These are phyloP conservation scores for Gavialis gangeticus DNA, from an alignment of 2,113 vertebrate genomes.

Conservation along the genomic window DNA sequence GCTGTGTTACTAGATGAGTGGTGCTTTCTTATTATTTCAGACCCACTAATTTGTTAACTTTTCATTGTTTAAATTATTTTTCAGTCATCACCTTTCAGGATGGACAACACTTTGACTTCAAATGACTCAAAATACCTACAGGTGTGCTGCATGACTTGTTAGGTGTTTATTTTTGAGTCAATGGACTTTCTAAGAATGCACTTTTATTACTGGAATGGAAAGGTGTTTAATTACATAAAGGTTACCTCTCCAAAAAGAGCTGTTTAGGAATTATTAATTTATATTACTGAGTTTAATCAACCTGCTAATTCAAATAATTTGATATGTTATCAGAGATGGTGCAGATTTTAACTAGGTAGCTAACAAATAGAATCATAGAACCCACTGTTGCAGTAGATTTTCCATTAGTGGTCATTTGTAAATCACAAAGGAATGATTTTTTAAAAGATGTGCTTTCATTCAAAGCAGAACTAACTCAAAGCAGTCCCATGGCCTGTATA, in stretches of 20 bases:
- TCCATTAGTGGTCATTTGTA: constrained; percentile 27
- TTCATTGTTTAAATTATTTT: background rate
- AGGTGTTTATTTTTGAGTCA: background rate
- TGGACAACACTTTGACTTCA: background rate
- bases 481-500: too few species aligned
- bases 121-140: background rate
- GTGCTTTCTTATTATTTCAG: too few species aligned
- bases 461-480: too few species aligned
- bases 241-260: constrained; percentile 50
- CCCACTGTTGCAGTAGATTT: constrained; percentile 28
- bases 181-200: background rate
- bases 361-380: constrained; percentile 20
- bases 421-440: background rate
- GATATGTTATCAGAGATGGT: constrained; percentile 32
- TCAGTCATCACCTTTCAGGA: background rate
- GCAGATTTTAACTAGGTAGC: background rate
- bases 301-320: constrained; percentile 61
- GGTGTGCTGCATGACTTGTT: background rate
- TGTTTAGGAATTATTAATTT: constrained; percentile 32
- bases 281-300: constrained; percentile 55
- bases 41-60: background rate
- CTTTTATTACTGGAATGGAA: background rate
- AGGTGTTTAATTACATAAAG: background rate
- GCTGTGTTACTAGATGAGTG: too few species aligned
- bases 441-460: background rate